Evolutionary conservation across 2,797 vertebrate species (phyloP), one percentile per base, ranked within the genome.

Genomic region (Phoeniculus purpureus): DNA sequence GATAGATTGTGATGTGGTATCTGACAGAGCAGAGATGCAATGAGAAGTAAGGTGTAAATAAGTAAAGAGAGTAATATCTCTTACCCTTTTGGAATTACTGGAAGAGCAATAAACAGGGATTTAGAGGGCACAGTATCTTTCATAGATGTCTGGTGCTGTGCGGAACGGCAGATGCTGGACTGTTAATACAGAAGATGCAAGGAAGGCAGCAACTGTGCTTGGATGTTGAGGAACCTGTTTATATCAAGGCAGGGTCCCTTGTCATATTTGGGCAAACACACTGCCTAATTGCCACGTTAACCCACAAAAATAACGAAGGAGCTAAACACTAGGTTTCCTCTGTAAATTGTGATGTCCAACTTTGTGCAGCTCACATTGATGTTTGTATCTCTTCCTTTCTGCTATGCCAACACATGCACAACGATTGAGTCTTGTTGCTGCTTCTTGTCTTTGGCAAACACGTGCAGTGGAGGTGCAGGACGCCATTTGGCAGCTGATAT

Each of bases 331-430:
- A 12, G 12, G 6, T 62, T 88, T 86, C n/a, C 25, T 77, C 21
- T 79, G 10, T 51, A 32, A 48, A 1, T 7, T 61, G 51, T 1
- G 54, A 22, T 23, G 19, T 12, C 37, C n/a, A 81, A 0, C 22
- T 52, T 70, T 14, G 26, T 32, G 37, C 14, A 15, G 10, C 45
- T 56, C 8, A 2, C 2, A 1, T 47, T 27, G 31, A n/a, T 32
- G 10, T 68, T 85, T 64, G 31, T 0, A 0, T 48, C 40, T 21
- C 10, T 71, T 64, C 52, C 32, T 60, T 70, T 48, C 32, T 64
- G 3, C 5, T 58, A 5, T 66, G 27, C 19, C 19, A 52, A 6
- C 0, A 1, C 29, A 8, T 20, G n/a, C 26, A 9, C 50, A 16
- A 29, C 7, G 8, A 72, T 72, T 43, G 32, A 47, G 25, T 29